Conservation (phyloP, 2,113 vertebrate species). For the Pelvicachromis taeniatus region DNA sequence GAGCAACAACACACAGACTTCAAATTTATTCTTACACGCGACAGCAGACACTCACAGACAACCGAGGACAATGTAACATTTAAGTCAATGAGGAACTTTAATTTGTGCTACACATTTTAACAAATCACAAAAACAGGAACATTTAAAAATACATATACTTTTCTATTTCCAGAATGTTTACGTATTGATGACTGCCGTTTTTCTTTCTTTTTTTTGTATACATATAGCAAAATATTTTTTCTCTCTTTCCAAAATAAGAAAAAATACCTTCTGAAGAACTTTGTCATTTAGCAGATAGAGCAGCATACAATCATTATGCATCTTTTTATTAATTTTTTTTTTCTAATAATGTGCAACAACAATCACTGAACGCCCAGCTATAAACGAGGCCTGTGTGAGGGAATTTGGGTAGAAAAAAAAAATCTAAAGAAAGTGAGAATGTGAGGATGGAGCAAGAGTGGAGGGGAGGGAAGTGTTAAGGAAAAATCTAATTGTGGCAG, state of each 20-base stretch:
- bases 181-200: constrained; percentile 56
- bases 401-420: neutral
- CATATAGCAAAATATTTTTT: constrained; percentile 61
- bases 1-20: neutral
- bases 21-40: neutral
- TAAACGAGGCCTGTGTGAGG: constrained; percentile 21
- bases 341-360: constrained; percentile 56
- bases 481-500: constrained; percentile 35
- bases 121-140: constrained; percentile 69
- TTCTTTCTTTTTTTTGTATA: neutral
- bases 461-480: constrained; percentile 16
- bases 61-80: neutral
- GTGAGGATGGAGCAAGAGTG: neutral
- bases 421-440: constrained; percentile 39
- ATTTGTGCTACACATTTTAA: constrained; percentile 71
- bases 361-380: constrained; percentile 54
- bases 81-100: constrained; percentile 63
- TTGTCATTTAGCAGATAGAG: constrained; percentile 63
- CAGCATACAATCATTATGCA: constrained; percentile 64
- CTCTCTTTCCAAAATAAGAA: constrained; percentile 50
- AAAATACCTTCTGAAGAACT: constrained; percentile 63
- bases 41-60: neutral
- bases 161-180: constrained; percentile 67
- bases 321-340: neutral
- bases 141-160: constrained; percentile 71